These are phyloP conservation scores for Rhinogobio ventralis DNA, from an alignment of 2,797 vertebrate species.

Conservation along the genomic window DNA sequence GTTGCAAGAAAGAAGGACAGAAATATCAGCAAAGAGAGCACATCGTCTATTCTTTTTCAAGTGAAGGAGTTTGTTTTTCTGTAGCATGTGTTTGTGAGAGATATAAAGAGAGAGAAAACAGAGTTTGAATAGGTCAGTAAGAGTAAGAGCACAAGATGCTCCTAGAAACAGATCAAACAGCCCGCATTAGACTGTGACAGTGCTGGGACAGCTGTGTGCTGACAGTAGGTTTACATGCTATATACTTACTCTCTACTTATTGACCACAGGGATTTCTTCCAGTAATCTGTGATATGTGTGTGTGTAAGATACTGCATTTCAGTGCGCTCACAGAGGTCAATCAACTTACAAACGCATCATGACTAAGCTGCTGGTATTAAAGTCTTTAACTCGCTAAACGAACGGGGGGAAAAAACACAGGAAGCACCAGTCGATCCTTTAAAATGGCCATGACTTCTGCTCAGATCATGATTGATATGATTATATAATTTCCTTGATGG, in stretches of 20 bases:
- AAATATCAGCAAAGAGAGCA: slow-evolving; percentile 4
- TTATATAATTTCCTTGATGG: slow-evolving; percentile 11
- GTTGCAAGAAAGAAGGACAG: slow-evolving; percentile 7
- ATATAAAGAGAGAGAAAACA: neutral
- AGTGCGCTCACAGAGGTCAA: slow-evolving; percentile 7
- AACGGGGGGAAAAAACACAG: neutral
- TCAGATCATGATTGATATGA: slow-evolving; percentile 7
- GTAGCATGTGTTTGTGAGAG: neutral
- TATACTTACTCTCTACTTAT: slow-evolving; percentile 4
- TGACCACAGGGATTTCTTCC: slow-evolving; percentile 27
- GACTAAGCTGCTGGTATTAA: slow-evolving; percentile 30
- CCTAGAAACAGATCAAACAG: slow-evolving; percentile 31
- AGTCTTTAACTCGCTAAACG: neutral
- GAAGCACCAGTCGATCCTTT: neutral
- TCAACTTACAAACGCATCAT: slow-evolving; percentile 13
- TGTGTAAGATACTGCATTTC: neutral
- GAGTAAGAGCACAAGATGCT: slow-evolving; percentile 5
- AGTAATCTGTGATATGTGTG: slow-evolving; percentile 26
- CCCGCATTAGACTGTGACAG: slow-evolving; percentile 8
- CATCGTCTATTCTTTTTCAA: slow-evolving; percentile 9
- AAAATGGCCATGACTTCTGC: neutral
- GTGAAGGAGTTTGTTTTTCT: neutral
- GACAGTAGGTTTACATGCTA: slow-evolving; percentile 30
- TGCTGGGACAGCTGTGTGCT: slow-evolving; percentile 11
- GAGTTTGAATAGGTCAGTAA: slow-evolving; percentile 27